These are phyloP conservation scores for Coccyzus lansbergi DNA, from an alignment of 2,797 vertebrate species.

Conservation along the genomic window DNA sequence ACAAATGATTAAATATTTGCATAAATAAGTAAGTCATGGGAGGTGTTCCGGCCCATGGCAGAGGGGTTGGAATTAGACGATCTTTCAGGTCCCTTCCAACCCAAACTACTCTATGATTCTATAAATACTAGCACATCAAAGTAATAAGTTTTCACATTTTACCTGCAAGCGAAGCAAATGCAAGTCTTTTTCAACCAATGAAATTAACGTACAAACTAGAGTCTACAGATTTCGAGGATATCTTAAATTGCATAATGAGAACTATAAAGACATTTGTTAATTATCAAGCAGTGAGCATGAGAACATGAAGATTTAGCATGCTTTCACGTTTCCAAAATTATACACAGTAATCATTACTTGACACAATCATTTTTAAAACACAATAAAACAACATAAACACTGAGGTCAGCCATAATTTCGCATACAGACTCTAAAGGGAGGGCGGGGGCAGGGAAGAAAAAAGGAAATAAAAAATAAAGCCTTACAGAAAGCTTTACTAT, in stretches of 20 bases:
- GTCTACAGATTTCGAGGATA: background rate
- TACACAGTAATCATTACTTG: background rate
- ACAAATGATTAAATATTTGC: background rate
- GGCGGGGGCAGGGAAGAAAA: background rate
- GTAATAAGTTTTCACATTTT: background rate
- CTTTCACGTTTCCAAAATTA: slow-evolving; percentile 34
- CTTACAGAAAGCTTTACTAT: slow-evolving; percentile 41
- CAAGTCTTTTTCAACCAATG: slow-evolving; percentile 19
- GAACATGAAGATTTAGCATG: slow-evolving; percentile 67
- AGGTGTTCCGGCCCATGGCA: no score
- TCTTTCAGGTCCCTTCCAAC: no score
- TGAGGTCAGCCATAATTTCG: slow-evolving; percentile 58
- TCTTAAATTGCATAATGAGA: background rate
- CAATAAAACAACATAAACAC: slow-evolving; percentile 57
- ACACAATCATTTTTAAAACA: slow-evolving; percentile 27
- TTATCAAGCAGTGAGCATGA: slow-evolving; percentile 47
- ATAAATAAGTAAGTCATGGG: background rate
- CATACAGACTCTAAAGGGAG: slow-evolving; percentile 34
- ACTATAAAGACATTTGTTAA: background rate
- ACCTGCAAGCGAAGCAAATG: background rate
- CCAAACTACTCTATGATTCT: no score
- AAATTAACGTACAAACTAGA: background rate
- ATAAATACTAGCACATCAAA: background rate
- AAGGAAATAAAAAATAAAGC: background rate
- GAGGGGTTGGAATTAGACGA: no score